Evolutionary conservation across 2,888 invertebrate species (phyloP).

Genomic region (Epinotia nisella): DNA sequence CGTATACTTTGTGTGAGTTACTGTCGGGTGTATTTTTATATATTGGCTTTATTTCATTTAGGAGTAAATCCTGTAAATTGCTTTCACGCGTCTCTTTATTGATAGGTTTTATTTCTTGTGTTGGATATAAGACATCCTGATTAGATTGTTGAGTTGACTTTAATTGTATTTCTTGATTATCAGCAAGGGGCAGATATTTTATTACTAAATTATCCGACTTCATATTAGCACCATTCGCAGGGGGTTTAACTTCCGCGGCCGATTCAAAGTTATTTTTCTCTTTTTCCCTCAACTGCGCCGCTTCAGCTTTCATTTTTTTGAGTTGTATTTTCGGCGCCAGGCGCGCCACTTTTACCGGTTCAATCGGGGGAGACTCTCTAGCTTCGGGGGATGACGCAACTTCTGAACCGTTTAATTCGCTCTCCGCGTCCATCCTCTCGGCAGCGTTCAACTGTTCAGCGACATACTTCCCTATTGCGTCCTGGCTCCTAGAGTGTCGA

Average conservation of each 20-base stretch:
- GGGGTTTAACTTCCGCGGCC: slow-evolving; percentile 46
- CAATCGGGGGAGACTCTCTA: slow-evolving; percentile 74
- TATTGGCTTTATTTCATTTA: slow-evolving; percentile 20
- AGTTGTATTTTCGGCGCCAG: slow-evolving; percentile 82
- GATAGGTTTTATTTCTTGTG: slow-evolving; percentile 69
- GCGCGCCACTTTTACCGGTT: slow-evolving; percentile 83
- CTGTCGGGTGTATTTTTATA: slow-evolving; percentile 6
- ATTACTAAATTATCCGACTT: slow-evolving; percentile 27
- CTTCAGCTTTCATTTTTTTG: slow-evolving; percentile 81
- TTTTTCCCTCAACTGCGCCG: slow-evolving; percentile 69
- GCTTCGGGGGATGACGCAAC: slow-evolving; percentile 70
- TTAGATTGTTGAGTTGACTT: slow-evolving; percentile 44
- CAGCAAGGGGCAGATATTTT: slow-evolving; percentile 10
- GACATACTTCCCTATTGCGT: slow-evolving; percentile 82
- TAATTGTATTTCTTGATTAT: slow-evolving; percentile 26
- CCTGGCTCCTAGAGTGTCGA: slow-evolving; percentile 82
- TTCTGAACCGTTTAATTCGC: slow-evolving; percentile 75
- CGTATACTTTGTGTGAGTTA: not conserved
- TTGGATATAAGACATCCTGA: slow-evolving; percentile 65
- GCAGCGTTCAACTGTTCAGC: slow-evolving; percentile 80
- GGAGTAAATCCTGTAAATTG: slow-evolving; percentile 12
- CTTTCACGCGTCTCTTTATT: slow-evolving; percentile 53
- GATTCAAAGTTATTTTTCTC: slow-evolving; percentile 51
- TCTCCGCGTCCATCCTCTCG: slow-evolving; percentile 75
- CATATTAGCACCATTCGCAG: slow-evolving; percentile 38